A percentile compares a stretch with the other conserved stretches of the same genome.
Conservation (phyloP, 2,113 vertebrate species). For the Megaceryle torquata region DNA sequence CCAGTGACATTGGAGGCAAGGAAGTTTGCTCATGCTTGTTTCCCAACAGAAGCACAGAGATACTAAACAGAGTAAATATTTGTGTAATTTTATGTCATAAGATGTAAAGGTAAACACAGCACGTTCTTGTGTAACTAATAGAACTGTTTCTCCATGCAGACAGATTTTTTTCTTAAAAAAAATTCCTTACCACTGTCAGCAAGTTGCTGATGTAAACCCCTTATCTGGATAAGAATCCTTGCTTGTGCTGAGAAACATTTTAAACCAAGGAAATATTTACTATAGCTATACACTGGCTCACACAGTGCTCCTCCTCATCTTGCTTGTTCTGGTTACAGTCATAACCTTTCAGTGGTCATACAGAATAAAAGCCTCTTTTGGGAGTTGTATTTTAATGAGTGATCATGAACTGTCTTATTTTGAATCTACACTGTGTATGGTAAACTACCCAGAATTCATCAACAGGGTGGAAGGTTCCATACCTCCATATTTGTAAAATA, state of each 20-base stretch:
- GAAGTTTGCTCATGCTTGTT: background rate
- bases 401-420: background rate
- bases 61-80: background rate
- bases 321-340: background rate
- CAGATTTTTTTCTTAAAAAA: background rate
- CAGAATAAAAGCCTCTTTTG: background rate
- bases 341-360: background rate
- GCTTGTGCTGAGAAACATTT: background rate
- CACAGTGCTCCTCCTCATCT: background rate
- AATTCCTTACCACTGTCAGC: background rate
- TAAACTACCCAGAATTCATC: background rate
- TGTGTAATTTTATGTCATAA: background rate
- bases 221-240: background rate
- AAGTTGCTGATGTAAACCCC: background rate
- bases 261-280: background rate
- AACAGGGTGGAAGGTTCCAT: background rate
- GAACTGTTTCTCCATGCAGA: background rate
- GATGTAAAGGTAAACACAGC: background rate
- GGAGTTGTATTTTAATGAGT: background rate
- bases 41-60: background rate
- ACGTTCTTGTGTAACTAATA: background rate
- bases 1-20: background rate
- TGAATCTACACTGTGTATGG: background rate
- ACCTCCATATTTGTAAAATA: background rate
- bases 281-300: background rate